Base-by-base conservation (phyloP, 2,797 vertebrate species). In the Eremophila alpestris region DNA sequence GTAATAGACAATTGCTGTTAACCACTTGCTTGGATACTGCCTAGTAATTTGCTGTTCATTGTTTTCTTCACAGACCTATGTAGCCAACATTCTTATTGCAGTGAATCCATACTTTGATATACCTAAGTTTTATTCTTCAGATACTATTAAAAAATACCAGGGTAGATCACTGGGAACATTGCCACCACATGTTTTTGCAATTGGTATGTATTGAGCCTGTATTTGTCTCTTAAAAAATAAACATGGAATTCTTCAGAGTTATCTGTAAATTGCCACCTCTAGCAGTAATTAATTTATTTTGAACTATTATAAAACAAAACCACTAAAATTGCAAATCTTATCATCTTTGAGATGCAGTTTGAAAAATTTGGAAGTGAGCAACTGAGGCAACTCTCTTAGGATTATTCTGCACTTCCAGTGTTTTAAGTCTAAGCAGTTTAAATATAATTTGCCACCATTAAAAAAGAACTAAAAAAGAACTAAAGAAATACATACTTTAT, bases 41-140 rank as follows among this genome's bases (percentile, higher is more conserved):
- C 52, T 94, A 54, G 83, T 58, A 55, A 43, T 80, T 94, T 93
- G 38, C 46, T 94, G 11, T 93, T 59, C 11, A 26, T 81, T 94
- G 45, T 89, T 96, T 76, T 90, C 70, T 96, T 95, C 93, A 71
- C 98, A 99, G 99, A 99, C 99, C 1, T 99, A 98, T 49, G 99
- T 99, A 65, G 99, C 99, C 95, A 99, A 99, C 97, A 99, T 99
- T 97, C 98, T 99, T 97, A 99, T 99, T 56, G 99, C 99, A 41
- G 98, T 99, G 95, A 99, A 99, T 91, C 99, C 99, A 1, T 99
- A 99, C 97, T 99, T 98, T 94, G 99, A 99, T 97, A 98, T 99
- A 95, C 99, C 99, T 34, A 99, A 99, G 98, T 98, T 99, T 83
- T 99, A 99, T 97, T 97, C 98, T 16, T 97, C 98, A 19, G 98